Evolutionary conservation across 2,113 vertebrate species (phyloP).

Genomic region (Empidonax alnorum): DNA sequence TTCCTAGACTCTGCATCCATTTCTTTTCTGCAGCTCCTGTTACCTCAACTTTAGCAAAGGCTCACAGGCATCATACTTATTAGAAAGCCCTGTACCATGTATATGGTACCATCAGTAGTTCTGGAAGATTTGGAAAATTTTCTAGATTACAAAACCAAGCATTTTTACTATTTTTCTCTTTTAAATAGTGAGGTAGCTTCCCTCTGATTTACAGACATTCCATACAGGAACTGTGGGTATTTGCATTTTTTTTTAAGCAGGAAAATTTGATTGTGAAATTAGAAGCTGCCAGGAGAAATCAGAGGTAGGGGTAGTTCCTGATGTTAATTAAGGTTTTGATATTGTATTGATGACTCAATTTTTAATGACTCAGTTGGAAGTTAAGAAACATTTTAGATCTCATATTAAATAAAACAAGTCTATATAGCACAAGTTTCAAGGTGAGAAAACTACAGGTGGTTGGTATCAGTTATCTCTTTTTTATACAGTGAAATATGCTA

Average conservation of each 20-base stretch:
- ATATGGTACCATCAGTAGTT: neutral
- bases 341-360: neutral
- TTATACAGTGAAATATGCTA: neutral
- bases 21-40: neutral
- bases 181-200: neutral
- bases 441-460: neutral
- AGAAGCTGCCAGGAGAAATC: neutral
- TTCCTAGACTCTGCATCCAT: neutral
- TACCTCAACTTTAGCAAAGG: neutral
- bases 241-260: neutral
- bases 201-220: neutral
- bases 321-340: neutral
- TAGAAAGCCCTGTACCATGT: neutral
- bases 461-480: neutral
- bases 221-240: neutral
- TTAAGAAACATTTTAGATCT: neutral
- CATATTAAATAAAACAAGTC: neutral
- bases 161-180: neutral
- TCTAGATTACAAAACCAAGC: neutral
- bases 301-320: neutral
- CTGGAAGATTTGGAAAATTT: neutral
- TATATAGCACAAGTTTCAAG: neutral
- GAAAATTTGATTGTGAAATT: neutral
- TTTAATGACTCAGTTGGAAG: neutral
- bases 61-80: neutral